Base-by-base conservation (phyloP, 2,797 vertebrate species). In the Gallinago solitaria region DNA sequence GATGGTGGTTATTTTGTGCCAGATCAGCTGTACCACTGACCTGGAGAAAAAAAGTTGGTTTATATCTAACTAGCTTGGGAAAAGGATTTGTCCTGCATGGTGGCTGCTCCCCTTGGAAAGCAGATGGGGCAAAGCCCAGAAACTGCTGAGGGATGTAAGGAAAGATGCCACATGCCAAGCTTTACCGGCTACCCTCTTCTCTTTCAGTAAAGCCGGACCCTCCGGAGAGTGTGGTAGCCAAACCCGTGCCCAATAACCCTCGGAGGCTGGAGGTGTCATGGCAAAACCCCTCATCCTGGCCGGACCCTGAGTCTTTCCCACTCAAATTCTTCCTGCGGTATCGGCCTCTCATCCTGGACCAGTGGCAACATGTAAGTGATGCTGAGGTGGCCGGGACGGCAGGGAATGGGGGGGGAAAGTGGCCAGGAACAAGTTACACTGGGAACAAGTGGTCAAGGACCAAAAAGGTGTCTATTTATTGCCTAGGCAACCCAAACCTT, bases 321-420 rank as follows among this genome's bases (percentile, higher is more conserved):
- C 98, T 99, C 78, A 99, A 99, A 94, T 99, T 99, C 97, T 99
- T 99, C 97, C 98, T 99, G 68, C 98, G 99, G 39, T 99, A 99
- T 96, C 98, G 99, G 21, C 99, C 99, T 1, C 98, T 99, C 89
- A 99, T 99, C 97, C 98, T 98, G 92, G 99, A 99, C 95, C 98
- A 99, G 93, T 99, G 99, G 99, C 99, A 99, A 94, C 99, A 99
- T 2, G 99, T 99, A 97, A 99, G 99, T 98, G 83, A 43, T 37
- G 39, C 70, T 90, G 83, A 53, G 13, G 45, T 70, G 33, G 30
- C 32, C 0, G 23, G n/a, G 37, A n/a, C 0, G 7, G 12, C 5
- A 53, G 59, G 48, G 20, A 68, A 13, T 0, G 0, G n/a, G 32
- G 13, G 1, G 0, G 86, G 37, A 43, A 54, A 25, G 9, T 64